Percentiles rank a stretch among this genome's conserved stretches.
Evolutionary conservation across 2,113 vertebrate species (phyloP).

Genomic region (Camelus dromedarius): DNA sequence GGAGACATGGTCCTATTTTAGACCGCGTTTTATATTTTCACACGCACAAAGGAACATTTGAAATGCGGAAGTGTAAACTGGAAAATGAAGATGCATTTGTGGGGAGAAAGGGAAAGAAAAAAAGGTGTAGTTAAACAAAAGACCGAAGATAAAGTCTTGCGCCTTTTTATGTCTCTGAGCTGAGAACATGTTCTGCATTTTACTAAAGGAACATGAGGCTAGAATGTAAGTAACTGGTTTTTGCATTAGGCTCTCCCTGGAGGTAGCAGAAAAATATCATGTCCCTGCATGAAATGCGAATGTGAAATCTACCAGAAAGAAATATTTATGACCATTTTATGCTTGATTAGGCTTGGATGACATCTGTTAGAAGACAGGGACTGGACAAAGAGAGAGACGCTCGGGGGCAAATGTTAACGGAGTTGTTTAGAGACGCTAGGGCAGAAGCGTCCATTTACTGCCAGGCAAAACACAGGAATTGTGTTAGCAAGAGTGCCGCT

Average conservation of each 20-base stretch:
- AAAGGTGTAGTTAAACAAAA: conserved; percentile 90
- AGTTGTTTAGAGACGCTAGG: conserved; percentile 92
- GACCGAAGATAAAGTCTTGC: conserved; percentile 88
- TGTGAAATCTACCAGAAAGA: conserved; percentile 99
- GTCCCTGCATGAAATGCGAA: conserved; percentile 97
- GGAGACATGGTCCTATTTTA: conserved; percentile 37
- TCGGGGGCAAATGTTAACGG: conserved; percentile 95
- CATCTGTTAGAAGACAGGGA: conserved; percentile 95
- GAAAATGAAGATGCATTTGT: conserved; percentile 87
- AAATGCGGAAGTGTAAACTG: conserved; percentile 88
- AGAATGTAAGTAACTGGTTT: conserved; percentile 97
- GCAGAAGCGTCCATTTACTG: conserved; percentile 90
- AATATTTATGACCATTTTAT: conserved; percentile 99
- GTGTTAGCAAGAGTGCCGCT: conserved; percentile 88
- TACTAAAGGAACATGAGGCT: conserved; percentile 94
- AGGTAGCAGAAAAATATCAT: conserved; percentile 95
- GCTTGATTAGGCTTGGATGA: conserved; percentile 99
- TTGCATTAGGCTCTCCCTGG: conserved; percentile 97
- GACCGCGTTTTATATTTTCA: conserved; percentile 81
- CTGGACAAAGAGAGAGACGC: conserved; percentile 95
- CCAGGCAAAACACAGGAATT: conserved; percentile 89
- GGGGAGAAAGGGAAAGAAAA: conserved; percentile 70
- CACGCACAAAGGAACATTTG: conserved; percentile 87
- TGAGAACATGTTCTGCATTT: conserved; percentile 92
- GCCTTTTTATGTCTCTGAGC: conserved; percentile 89